phyloP scores from a whole-genome alignment of 2,888 invertebrate genomes.

The Epirrita christyi region DNA sequence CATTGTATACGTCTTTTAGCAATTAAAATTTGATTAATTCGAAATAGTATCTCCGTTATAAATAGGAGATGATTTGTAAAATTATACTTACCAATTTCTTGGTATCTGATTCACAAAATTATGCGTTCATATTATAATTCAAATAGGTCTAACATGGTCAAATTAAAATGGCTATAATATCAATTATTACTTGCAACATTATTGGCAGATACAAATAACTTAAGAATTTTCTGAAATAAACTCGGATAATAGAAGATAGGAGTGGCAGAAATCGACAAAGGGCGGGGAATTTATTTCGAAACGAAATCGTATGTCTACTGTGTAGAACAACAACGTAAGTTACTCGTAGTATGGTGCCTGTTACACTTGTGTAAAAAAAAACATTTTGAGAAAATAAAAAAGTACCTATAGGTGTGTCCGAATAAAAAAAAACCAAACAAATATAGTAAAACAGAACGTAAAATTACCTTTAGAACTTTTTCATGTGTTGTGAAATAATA shows the following conservation, averaged over 20 bases:
- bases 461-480: slow-evolving; percentile 43
- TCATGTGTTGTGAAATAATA: slow-evolving; percentile 64
- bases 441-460: slow-evolving; percentile 5
- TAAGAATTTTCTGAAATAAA: slow-evolving; percentile 6
- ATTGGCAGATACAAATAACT: slow-evolving; percentile 5
- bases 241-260: slow-evolving; percentile 19
- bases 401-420: neutral
- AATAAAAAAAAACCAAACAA: neutral
- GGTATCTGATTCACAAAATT: neutral
- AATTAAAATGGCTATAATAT: neutral
- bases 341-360: slow-evolving; percentile 64
- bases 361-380: slow-evolving; percentile 45
- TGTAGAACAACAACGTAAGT: slow-evolving; percentile 80
- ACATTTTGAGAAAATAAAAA: slow-evolving; percentile 3
- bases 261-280: slow-evolving; percentile 55
- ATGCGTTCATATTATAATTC: neutral
- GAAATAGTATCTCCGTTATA: slow-evolving; percentile 74
- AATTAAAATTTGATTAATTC: slow-evolving; percentile 64
- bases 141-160: neutral
- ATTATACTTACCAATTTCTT: neutral
- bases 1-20: slow-evolving; percentile 76
- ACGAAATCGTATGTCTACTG: slow-evolving; percentile 83
- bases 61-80: slow-evolving; percentile 17
- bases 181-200: neutral
- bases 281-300: slow-evolving; percentile 81